Conservation (phyloP, 2,888 invertebrate species). For the Acleris emargana region DNA sequence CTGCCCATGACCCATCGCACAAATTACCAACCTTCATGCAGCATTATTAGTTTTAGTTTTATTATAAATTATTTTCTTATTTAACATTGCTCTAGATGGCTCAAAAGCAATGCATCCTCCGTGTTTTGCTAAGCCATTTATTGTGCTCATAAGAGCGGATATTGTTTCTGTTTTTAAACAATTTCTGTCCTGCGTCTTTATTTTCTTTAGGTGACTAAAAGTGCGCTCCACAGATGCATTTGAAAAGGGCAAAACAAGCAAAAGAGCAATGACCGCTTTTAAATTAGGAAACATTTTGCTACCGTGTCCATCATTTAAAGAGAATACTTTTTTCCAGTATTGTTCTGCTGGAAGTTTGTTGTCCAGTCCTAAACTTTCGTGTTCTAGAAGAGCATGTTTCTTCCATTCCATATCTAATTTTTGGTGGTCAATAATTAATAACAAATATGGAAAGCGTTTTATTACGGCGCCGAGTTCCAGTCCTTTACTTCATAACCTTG, state of each 20-base stretch:
- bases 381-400: constrained; percentile 12
- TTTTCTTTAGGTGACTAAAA: constrained; percentile 11
- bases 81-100: not conserved
- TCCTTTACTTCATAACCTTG: too few species aligned
- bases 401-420: constrained; percentile 14
- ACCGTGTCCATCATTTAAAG: constrained; percentile 3
- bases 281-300: constrained; percentile 11
- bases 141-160: constrained; percentile 9
- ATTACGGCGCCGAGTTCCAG: too few species aligned
- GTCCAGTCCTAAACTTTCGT: constrained; percentile 12
- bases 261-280: constrained; percentile 4
- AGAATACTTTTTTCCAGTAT: constrained; percentile 16
- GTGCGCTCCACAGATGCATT: constrained; percentile 17
- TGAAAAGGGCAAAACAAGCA: constrained; percentile 10
- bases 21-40: too few species aligned
- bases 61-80: too few species aligned
- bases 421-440: constrained; percentile 6
- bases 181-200: constrained; percentile 16
- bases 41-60: too few species aligned
- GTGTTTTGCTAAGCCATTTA: constrained; percentile 8
- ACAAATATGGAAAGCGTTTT: too few species aligned
- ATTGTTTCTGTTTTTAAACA: constrained; percentile 20
- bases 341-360: constrained; percentile 14
- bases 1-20: too few species aligned
- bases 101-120: constrained; percentile 17